These are phyloP conservation scores for Diabrotica balteata DNA, from an alignment of 2,888 invertebrate genomes.

Conservation along the genomic window DNA sequence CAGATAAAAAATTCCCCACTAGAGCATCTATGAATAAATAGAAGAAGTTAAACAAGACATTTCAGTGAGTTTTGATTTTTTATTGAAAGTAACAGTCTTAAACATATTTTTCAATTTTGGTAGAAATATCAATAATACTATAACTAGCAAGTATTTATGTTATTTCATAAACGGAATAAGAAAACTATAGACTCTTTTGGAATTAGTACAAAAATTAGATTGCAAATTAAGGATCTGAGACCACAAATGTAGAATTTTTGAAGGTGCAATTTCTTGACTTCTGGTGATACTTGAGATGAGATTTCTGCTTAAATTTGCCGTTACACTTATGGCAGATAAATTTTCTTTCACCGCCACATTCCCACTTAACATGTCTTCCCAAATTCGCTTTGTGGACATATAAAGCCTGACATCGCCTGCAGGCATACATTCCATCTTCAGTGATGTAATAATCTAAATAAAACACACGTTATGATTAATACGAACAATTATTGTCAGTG, in stretches of 20 bases:
- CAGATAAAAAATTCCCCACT: no score
- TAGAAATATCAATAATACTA: no score
- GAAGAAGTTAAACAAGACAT: background rate
- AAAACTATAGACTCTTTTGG: no score
- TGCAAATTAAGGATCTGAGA: no score
- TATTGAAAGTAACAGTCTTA: background rate
- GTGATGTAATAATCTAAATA: slow-evolving; percentile 24
- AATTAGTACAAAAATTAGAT: no score
- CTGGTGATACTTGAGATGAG: slow-evolving; percentile 38
- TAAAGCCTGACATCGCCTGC: slow-evolving; percentile 25
- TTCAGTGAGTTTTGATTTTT: background rate
- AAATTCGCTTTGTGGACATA: slow-evolving; percentile 34
- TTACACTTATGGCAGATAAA: slow-evolving; percentile 40
- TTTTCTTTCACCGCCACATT: slow-evolving; percentile 44
- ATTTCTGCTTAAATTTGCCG: slow-evolving; percentile 43
- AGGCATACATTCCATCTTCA: slow-evolving; percentile 29
- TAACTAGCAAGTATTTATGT: no score
- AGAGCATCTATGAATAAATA: no score
- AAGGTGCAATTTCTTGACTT: slow-evolving; percentile 34
- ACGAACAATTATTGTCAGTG: no score
- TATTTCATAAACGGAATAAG: no score
- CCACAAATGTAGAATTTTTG: background rate
- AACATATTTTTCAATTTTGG: no score
- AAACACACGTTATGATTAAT: background rate
- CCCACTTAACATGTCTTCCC: slow-evolving; percentile 40